These are phyloP conservation scores for Holotrichia oblita DNA, from an alignment of 1,140 invertebrate species.

Conservation along the genomic window DNA sequence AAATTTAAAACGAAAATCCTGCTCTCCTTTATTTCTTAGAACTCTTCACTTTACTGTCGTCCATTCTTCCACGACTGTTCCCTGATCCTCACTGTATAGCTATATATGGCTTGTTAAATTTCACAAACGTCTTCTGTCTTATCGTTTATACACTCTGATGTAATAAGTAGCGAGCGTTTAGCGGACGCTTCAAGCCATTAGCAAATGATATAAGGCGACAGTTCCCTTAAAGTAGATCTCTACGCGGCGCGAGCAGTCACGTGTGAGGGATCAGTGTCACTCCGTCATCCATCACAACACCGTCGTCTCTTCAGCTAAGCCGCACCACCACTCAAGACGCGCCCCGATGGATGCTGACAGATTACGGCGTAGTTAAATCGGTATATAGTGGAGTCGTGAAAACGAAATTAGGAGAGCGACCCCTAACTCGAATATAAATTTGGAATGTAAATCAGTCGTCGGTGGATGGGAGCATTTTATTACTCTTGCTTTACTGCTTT, in stretches of 20 bases:
- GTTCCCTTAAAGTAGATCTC: conserved; percentile 50
- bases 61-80: too few species aligned
- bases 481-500: too few species aligned
- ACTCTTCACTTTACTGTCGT: too few species aligned
- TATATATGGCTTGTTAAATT: conserved; percentile 32
- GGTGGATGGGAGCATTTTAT: not conserved
- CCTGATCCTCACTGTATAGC: not conserved
- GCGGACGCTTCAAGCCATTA: conserved; percentile 45
- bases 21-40: too few species aligned
- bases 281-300: conserved; percentile 51
- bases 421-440: not conserved
- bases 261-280: conserved; percentile 56
- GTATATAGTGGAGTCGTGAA: not conserved
- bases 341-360: conserved; percentile 23
- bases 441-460: not conserved
- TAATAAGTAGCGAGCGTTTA: conserved; percentile 19
- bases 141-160: conserved; percentile 4
- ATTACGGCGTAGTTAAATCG: not conserved
- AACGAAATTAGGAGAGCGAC: conserved; percentile 11
- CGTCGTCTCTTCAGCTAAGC: not conserved
- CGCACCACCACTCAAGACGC: not conserved
- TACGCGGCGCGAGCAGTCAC: conserved; percentile 51
- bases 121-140: conserved; percentile 4
- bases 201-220: conserved; percentile 53
- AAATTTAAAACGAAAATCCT: too few species aligned